Base-by-base conservation (phyloP, 2,113 vertebrate species). In the Xerus inauris region DNA sequence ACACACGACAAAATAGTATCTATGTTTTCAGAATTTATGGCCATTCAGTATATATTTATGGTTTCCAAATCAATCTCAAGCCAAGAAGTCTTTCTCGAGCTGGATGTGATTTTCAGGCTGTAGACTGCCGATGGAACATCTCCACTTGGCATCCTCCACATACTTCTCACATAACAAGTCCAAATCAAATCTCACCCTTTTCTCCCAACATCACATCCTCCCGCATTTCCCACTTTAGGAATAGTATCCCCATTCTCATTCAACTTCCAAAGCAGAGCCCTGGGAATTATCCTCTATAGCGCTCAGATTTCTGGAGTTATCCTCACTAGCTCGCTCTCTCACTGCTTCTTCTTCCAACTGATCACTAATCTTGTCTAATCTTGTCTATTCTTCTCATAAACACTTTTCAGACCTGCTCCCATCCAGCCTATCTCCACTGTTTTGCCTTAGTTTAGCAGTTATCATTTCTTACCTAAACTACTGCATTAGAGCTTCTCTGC, bases 11-110 rank as follows among this genome's bases (percentile, higher is more conserved):
- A 96, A 94, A 89, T 79, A 87, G 54, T 94, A 81, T 72, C 87
- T 86, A 17, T 86, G 77, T 91, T 87, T 94, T 93, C 49, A 91
- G 91, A 93, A 95, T 97, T 97, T 97, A 97, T 82, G 76, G 51
- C 30, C 77, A 79, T 81, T 85, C 38, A 32, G 28, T 88, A 69
- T 57, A 57, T 95, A 79, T 88, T 94, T 87, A 91, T 32, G n/a
- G 45, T 83, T 97, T 97, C 83, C 40, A 96, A 89, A 95, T 95
- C 76, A 57, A 22, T 80, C 80, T 91, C 75, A 89, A 94, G 65
- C 94, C 94, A 96, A 96, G 71, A 93, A 97, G 40, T 69, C 67
- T 67, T 91, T 94, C 89, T 89, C 57, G 79, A 94, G 83, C 84
- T 64, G 32, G 83, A 91, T 83, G 32, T 75, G 94, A 89, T 79